These are phyloP conservation scores for Chiloscyllium plagiosum DNA, from an alignment of 2,113 vertebrate species.

Conservation along the genomic window DNA sequence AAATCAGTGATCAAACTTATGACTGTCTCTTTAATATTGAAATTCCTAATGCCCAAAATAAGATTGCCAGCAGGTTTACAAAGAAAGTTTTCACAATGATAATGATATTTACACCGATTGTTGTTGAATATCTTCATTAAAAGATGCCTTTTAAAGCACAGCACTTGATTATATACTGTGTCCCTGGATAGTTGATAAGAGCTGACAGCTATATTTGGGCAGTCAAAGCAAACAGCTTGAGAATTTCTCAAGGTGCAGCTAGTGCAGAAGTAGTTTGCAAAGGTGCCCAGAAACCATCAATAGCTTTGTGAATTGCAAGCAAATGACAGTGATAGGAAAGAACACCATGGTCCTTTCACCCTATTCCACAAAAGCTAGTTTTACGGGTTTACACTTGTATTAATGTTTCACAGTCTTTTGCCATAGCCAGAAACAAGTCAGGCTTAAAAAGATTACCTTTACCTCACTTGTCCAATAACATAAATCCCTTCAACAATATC, in stretches of 20 bases:
- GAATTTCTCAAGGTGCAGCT: background rate
- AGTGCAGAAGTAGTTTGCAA: background rate
- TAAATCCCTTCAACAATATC: background rate
- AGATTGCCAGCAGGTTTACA: background rate
- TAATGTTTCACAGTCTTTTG: background rate
- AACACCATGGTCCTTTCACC: background rate
- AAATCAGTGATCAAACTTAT: background rate
- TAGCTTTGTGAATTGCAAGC: background rate
- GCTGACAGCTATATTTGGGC: background rate
- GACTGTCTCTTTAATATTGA: background rate
- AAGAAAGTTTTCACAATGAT: background rate
- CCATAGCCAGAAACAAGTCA: background rate
- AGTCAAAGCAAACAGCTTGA: background rate
- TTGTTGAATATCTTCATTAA: background rate
- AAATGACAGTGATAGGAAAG: background rate
- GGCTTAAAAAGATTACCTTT: background rate
- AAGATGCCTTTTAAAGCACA: background rate
- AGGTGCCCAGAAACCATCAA: background rate
- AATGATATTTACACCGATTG: background rate
- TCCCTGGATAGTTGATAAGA: background rate
- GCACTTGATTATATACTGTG: background rate
- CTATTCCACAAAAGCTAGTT: background rate
- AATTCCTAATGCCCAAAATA: background rate
- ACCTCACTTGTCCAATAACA: background rate
- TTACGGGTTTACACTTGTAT: background rate